Base-by-base conservation (phyloP, 2,113 vertebrate genomes). In the Myotis brandtii region DNA sequence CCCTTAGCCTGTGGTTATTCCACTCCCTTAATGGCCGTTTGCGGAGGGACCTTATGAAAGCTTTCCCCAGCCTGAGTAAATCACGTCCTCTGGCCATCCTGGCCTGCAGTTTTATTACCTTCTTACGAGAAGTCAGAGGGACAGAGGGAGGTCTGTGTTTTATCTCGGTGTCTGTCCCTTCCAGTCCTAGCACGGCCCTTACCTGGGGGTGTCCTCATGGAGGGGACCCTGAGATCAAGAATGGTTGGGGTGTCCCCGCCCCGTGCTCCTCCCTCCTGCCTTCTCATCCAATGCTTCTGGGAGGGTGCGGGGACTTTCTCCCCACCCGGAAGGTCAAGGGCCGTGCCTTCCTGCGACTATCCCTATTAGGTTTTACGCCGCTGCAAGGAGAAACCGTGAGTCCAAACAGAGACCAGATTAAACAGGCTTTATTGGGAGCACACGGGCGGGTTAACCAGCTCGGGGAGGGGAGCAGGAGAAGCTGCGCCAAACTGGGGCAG, bases 1-100 rank as follows among this genome's bases (percentile, higher is more conserved):
- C 97, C 97, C 97, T 96, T 95, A 40, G 96, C 97, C 97, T 95
- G 90, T 95, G 96, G 92, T 86, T 37, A 92, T 82, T 95, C 85
- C 17, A 8, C 82, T 97, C 94, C 90, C 90, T 97, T 97, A 97
- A 97, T 97, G 97, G 97, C 92, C 95, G 95, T 96, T 96, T 96
- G 96, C 30, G 90, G 88, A 97, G 96, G 96, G 90, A 80, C 94
- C 96, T 96, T 93, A 95, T 32, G 96, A 96, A 95, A 97, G 97
- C 90, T 95, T 92, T 96, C 94, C 94, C 95, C 81, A 97, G 94
- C 72, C 66, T 70, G 81, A 93, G 96, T 92, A 95, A 97, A 94
- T 93, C 94, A 91, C 79, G 62, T 96, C 59, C n/a, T 94, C 69
- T 46, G 89, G 91, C 95, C 94, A 87, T 91, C 37, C 70, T 50